phyloP scores from a whole-genome alignment of 2,113 vertebrate species.

The Gymnogyps californianus region DNA sequence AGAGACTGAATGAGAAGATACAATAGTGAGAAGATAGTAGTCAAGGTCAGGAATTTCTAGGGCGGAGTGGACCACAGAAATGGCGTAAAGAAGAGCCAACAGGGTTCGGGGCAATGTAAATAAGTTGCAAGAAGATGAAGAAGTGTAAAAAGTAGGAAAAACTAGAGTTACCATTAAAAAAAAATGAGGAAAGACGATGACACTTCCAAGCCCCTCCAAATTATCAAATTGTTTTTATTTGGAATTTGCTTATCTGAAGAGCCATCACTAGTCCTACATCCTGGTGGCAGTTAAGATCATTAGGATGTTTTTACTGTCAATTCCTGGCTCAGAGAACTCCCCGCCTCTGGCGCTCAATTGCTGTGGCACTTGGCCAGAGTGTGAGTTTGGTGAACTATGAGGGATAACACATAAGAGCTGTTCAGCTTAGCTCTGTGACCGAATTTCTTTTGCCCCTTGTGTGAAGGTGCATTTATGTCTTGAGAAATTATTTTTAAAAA shows the following conservation, averaged over 20 bases:
- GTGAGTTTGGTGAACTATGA: not conserved
- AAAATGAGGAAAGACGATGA: not conserved
- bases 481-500: not conserved
- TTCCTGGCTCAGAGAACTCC: constrained; percentile 51
- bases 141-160: not conserved
- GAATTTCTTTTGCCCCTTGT: not conserved
- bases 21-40: not conserved
- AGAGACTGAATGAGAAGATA: not conserved
- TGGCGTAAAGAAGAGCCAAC: not conserved
- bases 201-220: not conserved
- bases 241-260: constrained; percentile 28
- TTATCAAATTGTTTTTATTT: not conserved
- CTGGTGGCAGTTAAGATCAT: constrained; percentile 46
- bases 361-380: constrained; percentile 12
- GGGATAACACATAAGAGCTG: not conserved
- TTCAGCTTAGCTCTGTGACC: not conserved
- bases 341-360: constrained; percentile 1
- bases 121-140: not conserved
- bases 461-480: not conserved
- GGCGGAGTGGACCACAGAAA: not conserved
- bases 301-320: constrained; percentile 64
- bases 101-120: not conserved
- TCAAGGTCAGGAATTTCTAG: not conserved
- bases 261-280: constrained; percentile 17
- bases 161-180: not conserved